Percentiles rank a stretch among this genome's conserved stretches.
Conservation (phyloP, 2,888 invertebrate species). For the Diadromus collaris region DNA sequence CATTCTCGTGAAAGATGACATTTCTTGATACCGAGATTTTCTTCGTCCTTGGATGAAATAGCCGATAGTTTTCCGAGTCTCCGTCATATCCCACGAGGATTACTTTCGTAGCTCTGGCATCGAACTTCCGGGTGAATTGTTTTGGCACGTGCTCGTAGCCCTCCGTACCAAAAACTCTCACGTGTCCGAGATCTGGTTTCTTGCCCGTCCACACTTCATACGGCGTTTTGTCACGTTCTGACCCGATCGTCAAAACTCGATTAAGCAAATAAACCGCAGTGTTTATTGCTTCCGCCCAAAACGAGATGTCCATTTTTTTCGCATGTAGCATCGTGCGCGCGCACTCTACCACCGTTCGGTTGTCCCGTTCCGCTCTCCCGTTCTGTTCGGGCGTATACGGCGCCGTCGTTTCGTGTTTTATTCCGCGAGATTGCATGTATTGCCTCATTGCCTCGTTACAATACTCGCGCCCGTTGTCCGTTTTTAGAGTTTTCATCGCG, state of each 20-base stretch:
- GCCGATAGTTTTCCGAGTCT: conserved; percentile 33
- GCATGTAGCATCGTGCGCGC: conserved; percentile 51
- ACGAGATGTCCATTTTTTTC: background rate
- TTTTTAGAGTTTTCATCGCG: conserved; percentile 22
- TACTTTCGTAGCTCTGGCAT: conserved; percentile 24
- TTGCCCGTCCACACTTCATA: conserved; percentile 19
- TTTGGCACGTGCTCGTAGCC: conserved; percentile 54
- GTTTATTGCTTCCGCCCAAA: conserved; percentile 26
- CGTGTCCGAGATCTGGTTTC: conserved; percentile 23
- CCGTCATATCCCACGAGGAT: conserved; percentile 55
- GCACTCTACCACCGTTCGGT: conserved; percentile 54
- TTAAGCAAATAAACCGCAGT: conserved; percentile 22
- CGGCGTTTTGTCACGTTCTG: conserved; percentile 20
- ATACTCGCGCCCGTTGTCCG: conserved; percentile 41
- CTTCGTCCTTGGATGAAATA: conserved; percentile 32
- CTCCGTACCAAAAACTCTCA: conserved; percentile 27
- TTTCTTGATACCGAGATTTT: conserved; percentile 19
- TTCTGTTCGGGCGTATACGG: conserved; percentile 51
- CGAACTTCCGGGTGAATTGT: conserved; percentile 47
- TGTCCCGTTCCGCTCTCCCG: conserved; percentile 56
- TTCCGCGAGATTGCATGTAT: conserved; percentile 9
- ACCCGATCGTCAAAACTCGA: conserved; percentile 16
- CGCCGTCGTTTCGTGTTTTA: conserved; percentile 15
- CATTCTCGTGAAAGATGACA: background rate
- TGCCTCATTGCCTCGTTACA: conserved; percentile 28